These are phyloP conservation scores for Cinara cedri DNA, from an alignment of 2,888 invertebrate species.

Conservation along the genomic window DNA sequence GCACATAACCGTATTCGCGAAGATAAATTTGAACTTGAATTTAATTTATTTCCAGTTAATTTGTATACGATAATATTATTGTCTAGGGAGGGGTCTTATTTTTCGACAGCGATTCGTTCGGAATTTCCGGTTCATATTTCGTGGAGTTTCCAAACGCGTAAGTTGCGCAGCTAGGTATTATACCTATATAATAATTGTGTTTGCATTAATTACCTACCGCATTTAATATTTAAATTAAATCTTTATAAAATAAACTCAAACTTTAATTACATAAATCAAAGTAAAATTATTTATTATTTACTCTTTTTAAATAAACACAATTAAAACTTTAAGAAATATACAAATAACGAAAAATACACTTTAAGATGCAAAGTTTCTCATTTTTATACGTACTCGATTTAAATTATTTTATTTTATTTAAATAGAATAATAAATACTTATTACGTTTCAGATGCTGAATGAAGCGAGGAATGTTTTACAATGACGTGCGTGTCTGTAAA, in stretches of 20 bases:
- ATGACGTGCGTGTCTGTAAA: no score
- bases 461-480: no score
- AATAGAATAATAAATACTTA: no score
- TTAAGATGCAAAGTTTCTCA: no score
- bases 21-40: slow-evolving; percentile 7
- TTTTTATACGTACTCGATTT: no score
- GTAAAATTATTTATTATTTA: slow-evolving; percentile 7
- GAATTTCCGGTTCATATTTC: neutral
- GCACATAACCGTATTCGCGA: neutral
- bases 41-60: slow-evolving; percentile 3
- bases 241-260: neutral
- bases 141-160: neutral
- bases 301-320: neutral
- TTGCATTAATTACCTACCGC: neutral
- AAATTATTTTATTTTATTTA: no score
- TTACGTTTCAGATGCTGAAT: no score
- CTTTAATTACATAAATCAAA: neutral
- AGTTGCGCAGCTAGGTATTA: no score
- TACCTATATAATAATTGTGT: no score
- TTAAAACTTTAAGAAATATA: no score
- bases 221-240: neutral
- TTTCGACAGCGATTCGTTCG: neutral
- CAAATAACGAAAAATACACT: neutral
- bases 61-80: neutral
- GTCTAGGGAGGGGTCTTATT: neutral